phyloP scores from a whole-genome alignment of 2,888 invertebrate genomes.

The Cerastoderma edule region DNA sequence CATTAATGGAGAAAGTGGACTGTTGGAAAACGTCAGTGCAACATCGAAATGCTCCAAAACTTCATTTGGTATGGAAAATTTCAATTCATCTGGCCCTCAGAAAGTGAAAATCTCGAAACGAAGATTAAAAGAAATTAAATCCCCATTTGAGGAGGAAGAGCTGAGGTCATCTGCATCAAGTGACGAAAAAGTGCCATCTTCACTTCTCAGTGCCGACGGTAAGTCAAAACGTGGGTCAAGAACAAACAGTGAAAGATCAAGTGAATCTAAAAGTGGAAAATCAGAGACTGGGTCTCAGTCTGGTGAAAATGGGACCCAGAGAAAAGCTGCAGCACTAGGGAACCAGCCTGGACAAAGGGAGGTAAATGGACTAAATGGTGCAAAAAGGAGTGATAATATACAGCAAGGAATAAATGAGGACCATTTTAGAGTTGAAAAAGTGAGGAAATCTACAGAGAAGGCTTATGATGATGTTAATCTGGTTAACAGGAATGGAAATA shows the following conservation, averaged over 20 bases:
- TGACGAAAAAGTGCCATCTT: slow-evolving; percentile 60
- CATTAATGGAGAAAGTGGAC: slow-evolving; percentile 37
- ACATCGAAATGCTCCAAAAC: slow-evolving; percentile 65
- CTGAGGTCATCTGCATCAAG: slow-evolving; percentile 57
- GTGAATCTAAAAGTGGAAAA: slow-evolving; percentile 23
- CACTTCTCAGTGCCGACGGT: slow-evolving; percentile 34
- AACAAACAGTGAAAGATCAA: slow-evolving; percentile 22
- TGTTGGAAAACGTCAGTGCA: slow-evolving; percentile 46
- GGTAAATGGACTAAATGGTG: slow-evolving; percentile 26
- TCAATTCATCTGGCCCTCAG: slow-evolving; percentile 69
- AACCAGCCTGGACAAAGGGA: not conserved
- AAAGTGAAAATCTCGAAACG: slow-evolving; percentile 75
- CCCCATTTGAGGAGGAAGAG: slow-evolving; percentile 64
- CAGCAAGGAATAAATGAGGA: slow-evolving; percentile 38
- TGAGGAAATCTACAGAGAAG: slow-evolving; percentile 54
- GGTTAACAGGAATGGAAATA: slow-evolving; percentile 30
- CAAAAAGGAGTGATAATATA: slow-evolving; percentile 27
- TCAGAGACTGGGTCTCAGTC: slow-evolving; percentile 10
- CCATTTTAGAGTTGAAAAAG: slow-evolving; percentile 51
- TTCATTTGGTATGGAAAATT: slow-evolving; percentile 67
- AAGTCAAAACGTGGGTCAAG: slow-evolving; percentile 26
- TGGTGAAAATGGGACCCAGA: slow-evolving; percentile 5
- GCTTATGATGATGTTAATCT: slow-evolving; percentile 51
- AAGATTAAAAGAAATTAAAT: slow-evolving; percentile 73
- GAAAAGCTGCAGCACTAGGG: not conserved